Conservation (phyloP, 2,888 invertebrate species). For the Scaptodrosophila latifasciaeformis region DNA sequence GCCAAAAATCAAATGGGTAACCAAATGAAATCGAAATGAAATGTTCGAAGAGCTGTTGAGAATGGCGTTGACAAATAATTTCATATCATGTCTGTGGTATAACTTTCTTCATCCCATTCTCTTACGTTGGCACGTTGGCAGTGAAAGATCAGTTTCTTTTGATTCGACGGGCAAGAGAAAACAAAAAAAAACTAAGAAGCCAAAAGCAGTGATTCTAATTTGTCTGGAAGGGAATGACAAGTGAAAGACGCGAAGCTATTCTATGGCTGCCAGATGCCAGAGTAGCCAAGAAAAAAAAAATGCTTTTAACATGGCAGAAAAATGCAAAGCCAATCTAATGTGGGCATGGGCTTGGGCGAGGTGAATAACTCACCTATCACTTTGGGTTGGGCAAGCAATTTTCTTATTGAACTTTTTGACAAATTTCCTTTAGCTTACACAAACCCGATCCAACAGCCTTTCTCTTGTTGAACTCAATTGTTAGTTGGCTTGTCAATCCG, state of each 20-base stretch:
- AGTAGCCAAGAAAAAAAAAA: background rate
- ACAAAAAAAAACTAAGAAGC: too few species aligned
- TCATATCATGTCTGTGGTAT: conserved; percentile 55
- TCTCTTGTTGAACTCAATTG: background rate
- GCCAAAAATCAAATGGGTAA: conserved; percentile 32
- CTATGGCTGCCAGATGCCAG: background rate
- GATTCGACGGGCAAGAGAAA: conserved; percentile 21
- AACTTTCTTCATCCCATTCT: background rate
- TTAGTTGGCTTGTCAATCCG: too few species aligned
- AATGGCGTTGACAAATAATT: conserved; percentile 67
- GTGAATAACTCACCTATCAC: conserved; percentile 9
- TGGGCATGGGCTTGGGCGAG: too few species aligned
- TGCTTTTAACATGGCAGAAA: background rate
- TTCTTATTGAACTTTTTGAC: conserved; percentile 44
- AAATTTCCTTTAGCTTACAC: conserved; percentile 43
- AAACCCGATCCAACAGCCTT: conserved; percentile 50
- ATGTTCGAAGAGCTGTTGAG: conserved; percentile 64
- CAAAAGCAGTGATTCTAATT: too few species aligned
- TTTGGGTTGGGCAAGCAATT: background rate
- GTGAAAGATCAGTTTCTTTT: conserved; percentile 45
- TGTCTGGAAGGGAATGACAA: too few species aligned
- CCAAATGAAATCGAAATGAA: conserved; percentile 61
- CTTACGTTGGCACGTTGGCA: too few species aligned
- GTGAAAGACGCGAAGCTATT: background rate
- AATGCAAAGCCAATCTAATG: too few species aligned